A percentile compares a stretch with the other conserved stretches of the same genome.
Conservation (phyloP, 2,888 invertebrate genomes). For the Drosophila fulvimacula region DNA sequence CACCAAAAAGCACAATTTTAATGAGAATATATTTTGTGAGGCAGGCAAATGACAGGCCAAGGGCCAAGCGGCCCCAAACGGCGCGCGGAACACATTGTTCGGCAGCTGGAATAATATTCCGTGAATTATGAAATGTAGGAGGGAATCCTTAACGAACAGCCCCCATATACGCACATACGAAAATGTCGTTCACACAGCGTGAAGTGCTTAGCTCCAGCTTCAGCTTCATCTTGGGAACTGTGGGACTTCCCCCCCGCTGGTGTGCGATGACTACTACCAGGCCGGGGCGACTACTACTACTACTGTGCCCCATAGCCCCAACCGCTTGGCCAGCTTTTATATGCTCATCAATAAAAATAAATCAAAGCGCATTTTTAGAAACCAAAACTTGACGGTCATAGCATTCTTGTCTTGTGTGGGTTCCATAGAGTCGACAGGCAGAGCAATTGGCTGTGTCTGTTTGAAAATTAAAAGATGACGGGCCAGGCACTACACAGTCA, state of each 20-base stretch:
- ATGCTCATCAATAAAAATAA: constrained; percentile 81
- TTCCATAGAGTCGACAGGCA: constrained; percentile 1
- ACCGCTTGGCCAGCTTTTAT: constrained; percentile 63
- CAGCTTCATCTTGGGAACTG: constrained; percentile 5
- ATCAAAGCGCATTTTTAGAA: constrained; percentile 76
- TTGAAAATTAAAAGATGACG: constrained; percentile 54
- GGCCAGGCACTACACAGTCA: constrained; percentile 18
- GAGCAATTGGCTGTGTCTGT: background rate
- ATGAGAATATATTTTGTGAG: constrained; percentile 80
- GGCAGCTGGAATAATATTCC: constrained; percentile 75
- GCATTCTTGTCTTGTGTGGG: constrained; percentile 48
- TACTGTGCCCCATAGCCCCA: constrained; percentile 39
- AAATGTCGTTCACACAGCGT: constrained; percentile 81
- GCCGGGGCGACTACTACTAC: constrained; percentile 41
- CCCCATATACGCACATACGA: constrained; percentile 50
- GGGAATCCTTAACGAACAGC: constrained; percentile 67
- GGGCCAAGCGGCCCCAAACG: constrained; percentile 37
- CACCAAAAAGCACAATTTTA: constrained; percentile 76
- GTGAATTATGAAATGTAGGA: constrained; percentile 78
- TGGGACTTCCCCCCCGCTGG: constrained; percentile 72
- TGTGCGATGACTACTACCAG: constrained; percentile 76
- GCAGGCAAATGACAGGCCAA: constrained; percentile 70
- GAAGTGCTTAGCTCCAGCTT: constrained; percentile 55
- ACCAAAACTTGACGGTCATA: constrained; percentile 49
- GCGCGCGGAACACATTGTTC: constrained; percentile 62